Evolutionary conservation across 2,113 vertebrate species (phyloP), one percentile per base, ranked within the genome.

Genomic region (Forbesichthys agassizii): DNA sequence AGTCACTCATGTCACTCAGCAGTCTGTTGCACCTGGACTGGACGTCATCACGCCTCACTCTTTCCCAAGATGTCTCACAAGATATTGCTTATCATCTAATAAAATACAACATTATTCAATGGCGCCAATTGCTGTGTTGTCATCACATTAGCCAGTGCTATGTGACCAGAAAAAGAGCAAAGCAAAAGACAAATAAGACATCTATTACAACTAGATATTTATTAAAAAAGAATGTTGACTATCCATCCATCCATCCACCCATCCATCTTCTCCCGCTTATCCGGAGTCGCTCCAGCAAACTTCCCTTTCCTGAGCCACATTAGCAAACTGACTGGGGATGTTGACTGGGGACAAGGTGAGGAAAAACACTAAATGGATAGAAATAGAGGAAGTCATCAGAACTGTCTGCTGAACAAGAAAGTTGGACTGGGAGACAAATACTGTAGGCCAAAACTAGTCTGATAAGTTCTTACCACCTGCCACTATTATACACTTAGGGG

Each of bases 21-120:
- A 48, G n/a, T 12, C 61, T 48, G 10, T 11, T 52, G 64, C 33
- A 57, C 13, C 12, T 48, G 52, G 61, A 54, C 69, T 64, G 55
- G 61, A 48, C 65, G 42, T 47, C 48, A 42, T 73, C 48, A 65
- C 27, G 63, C 61, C 52, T 8, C 9, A 73, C 62, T 20, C 70
- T 52, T 18, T 64, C 36, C 14, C 55, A 20, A 42, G 36, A 8
- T 6, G 36, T 42, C 36, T 42, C 33, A 62, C n/a, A 54, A n/a
- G 52, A 42, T 42, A 5, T 42, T 0, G 36, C 7, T 42, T 5
- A 42, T 42, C 36, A 42, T 42, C 1, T 42, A 54, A n/a, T 48
- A 4, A 49, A 11, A 63, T 4, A 48, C 42, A 49, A 36, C 10
- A 33, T 8, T 42, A 4, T 42, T 42, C 36, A 42, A 42, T 42